Percentiles rank a stretch among this genome's conserved stretches.
phyloP scores from a whole-genome alignment of 2,113 vertebrate species.

The Vombatus ursinus region DNA sequence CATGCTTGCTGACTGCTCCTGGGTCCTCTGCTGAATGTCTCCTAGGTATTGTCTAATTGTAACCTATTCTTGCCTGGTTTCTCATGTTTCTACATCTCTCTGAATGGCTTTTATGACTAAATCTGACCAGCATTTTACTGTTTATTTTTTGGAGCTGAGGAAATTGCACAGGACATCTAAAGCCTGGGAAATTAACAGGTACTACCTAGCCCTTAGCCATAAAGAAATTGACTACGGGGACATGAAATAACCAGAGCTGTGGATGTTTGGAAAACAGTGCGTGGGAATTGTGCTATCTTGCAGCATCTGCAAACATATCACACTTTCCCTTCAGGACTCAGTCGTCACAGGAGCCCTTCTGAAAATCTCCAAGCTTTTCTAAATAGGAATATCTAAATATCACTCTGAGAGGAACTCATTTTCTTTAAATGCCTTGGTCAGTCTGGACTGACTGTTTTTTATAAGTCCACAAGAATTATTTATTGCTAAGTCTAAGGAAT shows the following conservation, averaged over 20 bases:
- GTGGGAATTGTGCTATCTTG: constrained; percentile 24
- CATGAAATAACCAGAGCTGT: constrained; percentile 9
- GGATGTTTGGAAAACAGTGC: constrained; percentile 9
- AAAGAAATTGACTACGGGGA: constrained; percentile 10
- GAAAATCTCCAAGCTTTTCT: constrained; percentile 34
- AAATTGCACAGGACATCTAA: not conserved
- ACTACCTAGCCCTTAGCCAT: not conserved
- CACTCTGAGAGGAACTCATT: constrained; percentile 51
- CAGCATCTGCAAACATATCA: not conserved
- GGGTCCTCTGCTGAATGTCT: not conserved
- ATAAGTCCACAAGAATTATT: not conserved
- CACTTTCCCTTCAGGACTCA: constrained; percentile 15
- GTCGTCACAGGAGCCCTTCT: constrained; percentile 48
- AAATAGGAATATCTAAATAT: constrained; percentile 37
- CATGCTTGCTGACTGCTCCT: not conserved
- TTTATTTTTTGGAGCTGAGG: not conserved
- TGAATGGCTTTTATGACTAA: not conserved
- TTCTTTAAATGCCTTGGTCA: constrained; percentile 61
- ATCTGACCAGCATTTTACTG: not conserved
- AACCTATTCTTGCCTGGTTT: not conserved
- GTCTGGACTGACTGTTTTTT: constrained; percentile 2
- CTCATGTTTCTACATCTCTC: not conserved
- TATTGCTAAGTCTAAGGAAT: constrained; percentile 46
- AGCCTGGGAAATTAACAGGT: not conserved
- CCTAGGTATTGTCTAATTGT: not conserved